Evolutionary conservation across 1,140 invertebrate genomes (phyloP).

Genomic region (Drosophila tropicalis): DNA sequence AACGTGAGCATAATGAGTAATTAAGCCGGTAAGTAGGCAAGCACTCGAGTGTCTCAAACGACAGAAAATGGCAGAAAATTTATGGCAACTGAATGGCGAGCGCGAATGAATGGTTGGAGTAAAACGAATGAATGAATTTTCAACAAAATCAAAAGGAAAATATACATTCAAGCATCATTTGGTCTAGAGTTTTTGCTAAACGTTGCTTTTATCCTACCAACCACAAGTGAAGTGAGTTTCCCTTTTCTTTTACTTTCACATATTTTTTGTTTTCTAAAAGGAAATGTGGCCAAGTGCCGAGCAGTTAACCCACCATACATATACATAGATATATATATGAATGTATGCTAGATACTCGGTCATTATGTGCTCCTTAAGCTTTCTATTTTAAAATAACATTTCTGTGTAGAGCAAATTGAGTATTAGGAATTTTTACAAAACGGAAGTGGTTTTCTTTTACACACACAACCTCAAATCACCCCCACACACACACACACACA

Average conservation of each 20-base stretch:
- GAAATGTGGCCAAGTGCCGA: slow-evolving; percentile 20
- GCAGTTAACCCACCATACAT: slow-evolving; percentile 3
- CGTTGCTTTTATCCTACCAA: neutral
- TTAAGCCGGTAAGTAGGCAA: slow-evolving; percentile 14
- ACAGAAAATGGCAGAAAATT: slow-evolving; percentile 7
- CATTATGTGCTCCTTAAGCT: neutral
- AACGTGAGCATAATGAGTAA: slow-evolving; percentile 26
- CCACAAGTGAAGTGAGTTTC: slow-evolving; percentile 3
- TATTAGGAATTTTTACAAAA: slow-evolving; percentile 84
- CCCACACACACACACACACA: neutral
- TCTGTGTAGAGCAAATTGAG: slow-evolving; percentile 63
- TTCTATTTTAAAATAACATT: slow-evolving; percentile 19
- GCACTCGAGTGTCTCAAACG: neutral
- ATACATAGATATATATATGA: neutral
- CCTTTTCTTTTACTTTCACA: neutral
- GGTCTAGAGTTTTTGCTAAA: slow-evolving; percentile 12
- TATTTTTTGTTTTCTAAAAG: slow-evolving; percentile 2
- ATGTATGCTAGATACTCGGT: neutral
- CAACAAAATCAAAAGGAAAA: slow-evolving; percentile 20
- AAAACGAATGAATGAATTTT: slow-evolving; percentile 8
- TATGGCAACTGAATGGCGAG: slow-evolving; percentile 17
- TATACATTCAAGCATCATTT: slow-evolving; percentile 22
- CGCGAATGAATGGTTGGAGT: neutral
- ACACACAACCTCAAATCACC: slow-evolving; percentile 6
- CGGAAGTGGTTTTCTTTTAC: slow-evolving; percentile 83